Base-by-base conservation (phyloP, 2,113 vertebrate species). In the Cheilinus undulatus region DNA sequence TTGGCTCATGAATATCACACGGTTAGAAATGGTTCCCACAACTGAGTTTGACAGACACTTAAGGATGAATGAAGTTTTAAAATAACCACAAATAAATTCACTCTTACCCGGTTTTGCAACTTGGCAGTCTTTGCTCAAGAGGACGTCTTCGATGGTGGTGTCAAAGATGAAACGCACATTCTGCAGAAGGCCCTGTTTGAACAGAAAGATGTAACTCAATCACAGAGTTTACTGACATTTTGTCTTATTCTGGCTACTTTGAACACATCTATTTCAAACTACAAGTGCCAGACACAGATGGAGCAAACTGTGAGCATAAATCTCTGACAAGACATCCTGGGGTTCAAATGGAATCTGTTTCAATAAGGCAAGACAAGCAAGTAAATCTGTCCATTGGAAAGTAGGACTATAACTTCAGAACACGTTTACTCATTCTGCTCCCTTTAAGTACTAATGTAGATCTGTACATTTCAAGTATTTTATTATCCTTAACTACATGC, bases 121-220 rank as follows among this genome's bases (percentile, higher is more conserved):
- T 51, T 94, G 94, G 52, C 98, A 99, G 54, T 96, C 97, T 91
- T 93, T 96, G 85, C 88, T 95, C 77, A 69, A 90, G 10, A 99
- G 94, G 80, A 98, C 56, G 11, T 97, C 95, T 40, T 97, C 96
- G 67, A 97, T 34, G 0, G 97, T 89, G 10, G 93, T 94, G 51
- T 95, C 96, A 87, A 99, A 98, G 77, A 96, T 88, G 66, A 99
- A 90, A 15, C 78, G 90, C 66, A 98, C 90, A 60, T 96, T 97
- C 93, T 99, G 97, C 72, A 99, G 93, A 83, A 98, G 91, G 46
- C 97, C 98, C 98, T 99, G 92, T 32, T 81, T 73, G 58, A 23
- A 48, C 81, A 46, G 86, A 69, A 58, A 78, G n/a, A 53, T 7
- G 20, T 2, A 52, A 70, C 15, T 56, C 14, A 10, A 15, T 28